These are phyloP conservation scores for Chaunax sp. DNA, from an alignment of 2,797 vertebrate species.

Conservation along the genomic window DNA sequence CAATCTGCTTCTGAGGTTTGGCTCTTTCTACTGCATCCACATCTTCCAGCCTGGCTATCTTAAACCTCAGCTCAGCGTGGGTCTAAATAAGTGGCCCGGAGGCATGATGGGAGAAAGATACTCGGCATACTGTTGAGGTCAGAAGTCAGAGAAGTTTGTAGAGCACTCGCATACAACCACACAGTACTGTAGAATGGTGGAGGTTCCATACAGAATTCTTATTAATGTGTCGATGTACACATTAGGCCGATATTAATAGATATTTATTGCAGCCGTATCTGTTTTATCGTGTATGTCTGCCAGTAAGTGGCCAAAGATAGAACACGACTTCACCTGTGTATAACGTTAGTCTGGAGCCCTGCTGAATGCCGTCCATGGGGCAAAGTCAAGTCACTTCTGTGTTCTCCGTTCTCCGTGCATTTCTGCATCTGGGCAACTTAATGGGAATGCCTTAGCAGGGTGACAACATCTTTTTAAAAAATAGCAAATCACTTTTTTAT, in stretches of 20 bases:
- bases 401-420: conserved; percentile 50
- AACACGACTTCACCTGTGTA: too few species aligned
- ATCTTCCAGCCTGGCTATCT: conserved; percentile 43
- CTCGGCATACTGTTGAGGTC: conserved; percentile 61
- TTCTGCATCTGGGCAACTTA: conserved; percentile 46
- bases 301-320: too few species aligned
- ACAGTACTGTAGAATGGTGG: conserved; percentile 1
- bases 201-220: conserved; percentile 5
- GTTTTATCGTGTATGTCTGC: too few species aligned
- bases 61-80: conserved; percentile 24
- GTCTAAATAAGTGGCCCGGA: conserved; percentile 59
- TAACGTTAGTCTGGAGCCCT: too few species aligned
- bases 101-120: conserved; percentile 58
- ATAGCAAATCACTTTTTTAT: conserved; percentile 52
- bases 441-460: conserved; percentile 30
- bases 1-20: conserved; percentile 60
- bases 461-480: conserved; percentile 48
- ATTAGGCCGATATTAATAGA: too few species aligned
- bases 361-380: conserved; percentile 26
- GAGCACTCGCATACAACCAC: conserved; percentile 50
- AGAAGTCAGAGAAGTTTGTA: conserved; percentile 71
- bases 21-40: conserved; percentile 54
- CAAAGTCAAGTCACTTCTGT: conserved; percentile 36
- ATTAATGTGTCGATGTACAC: background rate
- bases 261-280: too few species aligned